A percentile compares a stretch with the other conserved stretches of the same genome.
phyloP scores from a whole-genome alignment of 2,113 vertebrate genomes.

The Athene cunicularia region DNA sequence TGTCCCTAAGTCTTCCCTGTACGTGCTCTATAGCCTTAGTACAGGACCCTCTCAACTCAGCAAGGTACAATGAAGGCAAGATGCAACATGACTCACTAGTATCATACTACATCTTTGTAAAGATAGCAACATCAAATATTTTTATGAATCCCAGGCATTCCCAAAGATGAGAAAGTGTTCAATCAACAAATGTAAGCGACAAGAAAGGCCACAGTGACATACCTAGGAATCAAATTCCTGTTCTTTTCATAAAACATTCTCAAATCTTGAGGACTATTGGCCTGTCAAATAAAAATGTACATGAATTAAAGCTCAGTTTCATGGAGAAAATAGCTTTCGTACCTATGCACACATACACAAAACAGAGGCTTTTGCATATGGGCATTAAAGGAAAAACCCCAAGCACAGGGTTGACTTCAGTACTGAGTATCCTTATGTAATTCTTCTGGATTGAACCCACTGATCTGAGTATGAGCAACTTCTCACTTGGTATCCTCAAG shows the following conservation, averaged over 20 bases:
- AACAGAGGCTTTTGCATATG: neutral
- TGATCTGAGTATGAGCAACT: neutral
- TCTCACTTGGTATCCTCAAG: neutral
- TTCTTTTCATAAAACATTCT: constrained; percentile 98
- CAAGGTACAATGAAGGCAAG: neutral
- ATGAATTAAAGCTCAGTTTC: constrained; percentile 37
- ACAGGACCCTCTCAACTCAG: neutral
- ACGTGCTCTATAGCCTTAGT: neutral
- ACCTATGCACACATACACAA: neutral
- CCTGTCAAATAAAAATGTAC: constrained; percentile 76
- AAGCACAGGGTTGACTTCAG: neutral
- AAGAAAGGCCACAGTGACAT: constrained; percentile 53
- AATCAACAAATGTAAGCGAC: neutral
- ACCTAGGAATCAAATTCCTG: constrained; percentile 92
- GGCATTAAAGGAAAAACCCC: neutral
- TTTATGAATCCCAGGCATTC: neutral
- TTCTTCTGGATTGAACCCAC: neutral
- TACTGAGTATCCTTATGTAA: neutral
- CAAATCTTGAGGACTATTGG: constrained; percentile 95
- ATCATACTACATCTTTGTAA: neutral
- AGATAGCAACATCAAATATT: neutral
- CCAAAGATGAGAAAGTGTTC: neutral
- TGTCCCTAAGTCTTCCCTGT: neutral
- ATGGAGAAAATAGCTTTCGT: neutral
- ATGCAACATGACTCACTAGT: neutral